A percentile compares a stretch with the other conserved stretches of the same genome.
These are phyloP conservation scores for Palythoa grandis DNA, from an alignment of 92 coral and sea anemone species.

Conservation along the genomic window DNA sequence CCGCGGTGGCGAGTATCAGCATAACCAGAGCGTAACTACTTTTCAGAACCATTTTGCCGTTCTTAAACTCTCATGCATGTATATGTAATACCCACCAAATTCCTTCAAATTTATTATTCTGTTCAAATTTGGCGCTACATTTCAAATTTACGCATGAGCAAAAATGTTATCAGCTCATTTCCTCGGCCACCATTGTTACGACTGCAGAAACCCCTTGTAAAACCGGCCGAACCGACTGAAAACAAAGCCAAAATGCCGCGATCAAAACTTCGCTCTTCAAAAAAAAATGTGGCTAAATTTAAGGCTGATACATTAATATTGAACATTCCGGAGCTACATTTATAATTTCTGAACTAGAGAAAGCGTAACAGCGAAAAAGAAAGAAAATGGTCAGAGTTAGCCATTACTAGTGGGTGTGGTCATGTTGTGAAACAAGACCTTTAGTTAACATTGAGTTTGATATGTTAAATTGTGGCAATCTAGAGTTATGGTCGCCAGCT, in stretches of 20 bases:
- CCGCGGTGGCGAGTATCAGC: constrained; percentile 9
- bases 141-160: constrained; percentile 22
- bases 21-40: constrained; percentile 31
- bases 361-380: too few species aligned
- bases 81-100: constrained; percentile 21
- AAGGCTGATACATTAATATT: constrained; percentile 16
- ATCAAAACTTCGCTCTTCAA: not conserved
- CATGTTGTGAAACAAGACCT: too few species aligned
- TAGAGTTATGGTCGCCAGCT: too few species aligned
- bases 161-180: constrained; percentile 24
- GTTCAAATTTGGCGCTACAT: constrained; percentile 28
- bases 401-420: too few species aligned
- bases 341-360: not conserved
- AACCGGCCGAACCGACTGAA: constrained; percentile 20
- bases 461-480: too few species aligned
- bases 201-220: constrained; percentile 13
- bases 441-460: too few species aligned
- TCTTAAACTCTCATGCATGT: constrained; percentile 15
- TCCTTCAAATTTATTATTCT: constrained; percentile 19
- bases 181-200: not conserved
- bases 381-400: too few species aligned
- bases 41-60: constrained; percentile 15
- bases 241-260: constrained; percentile 5
- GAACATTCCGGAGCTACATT: constrained; percentile 12
- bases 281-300: not conserved